Evolutionary conservation across 2,888 invertebrate species (phyloP), one percentile per base, ranked within the genome.

Genomic region (Polymixis lichenea): DNA sequence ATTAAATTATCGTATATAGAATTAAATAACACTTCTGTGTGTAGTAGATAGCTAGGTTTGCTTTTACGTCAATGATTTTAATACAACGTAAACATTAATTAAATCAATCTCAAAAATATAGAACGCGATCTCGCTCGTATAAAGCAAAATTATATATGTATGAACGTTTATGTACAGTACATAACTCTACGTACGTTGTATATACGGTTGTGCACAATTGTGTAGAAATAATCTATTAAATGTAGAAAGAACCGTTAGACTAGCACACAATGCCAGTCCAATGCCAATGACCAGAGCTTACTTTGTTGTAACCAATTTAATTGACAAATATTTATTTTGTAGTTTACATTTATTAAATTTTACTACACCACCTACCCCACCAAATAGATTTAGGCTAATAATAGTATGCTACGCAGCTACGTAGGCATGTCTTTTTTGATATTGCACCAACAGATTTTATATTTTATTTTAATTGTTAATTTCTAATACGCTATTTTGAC

Each of bases 201-300:
- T 25, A 78, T 78, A 72, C 77, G 80, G 66, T 65, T 76, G 71
- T 78, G 58, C 76, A 80, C 68, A 86, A 80, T 78, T 82, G 80
- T 86, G 77, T 75, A 78, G 78, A 86, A 86, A 88, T 80, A 80
- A 83, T 88, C 67, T 83, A 72, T 75, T 75, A 81, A 86, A 82
- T 80, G 64, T 78, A 85, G 77, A 87, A 88, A 85, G 67, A 80
- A 88, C 88, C 85, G 88, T 88, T 87, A 84, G 43, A 80, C 61
- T 73, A 70, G 53, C 79, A 81, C 78, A 88, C 86, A 88, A 88
- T 88, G 82, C 79, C 76, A 83, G 86, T 76, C 83, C 84, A 85
- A 85, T 84, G 88, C 88, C 87, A 88, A 88, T 87, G 86, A 87
- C 85, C 88, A 87, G 78, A 68, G 77, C 43, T 80, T 70, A 73